These are phyloP conservation scores for Acronicta aceris DNA, from an alignment of 2,888 invertebrate species.

Conservation along the genomic window DNA sequence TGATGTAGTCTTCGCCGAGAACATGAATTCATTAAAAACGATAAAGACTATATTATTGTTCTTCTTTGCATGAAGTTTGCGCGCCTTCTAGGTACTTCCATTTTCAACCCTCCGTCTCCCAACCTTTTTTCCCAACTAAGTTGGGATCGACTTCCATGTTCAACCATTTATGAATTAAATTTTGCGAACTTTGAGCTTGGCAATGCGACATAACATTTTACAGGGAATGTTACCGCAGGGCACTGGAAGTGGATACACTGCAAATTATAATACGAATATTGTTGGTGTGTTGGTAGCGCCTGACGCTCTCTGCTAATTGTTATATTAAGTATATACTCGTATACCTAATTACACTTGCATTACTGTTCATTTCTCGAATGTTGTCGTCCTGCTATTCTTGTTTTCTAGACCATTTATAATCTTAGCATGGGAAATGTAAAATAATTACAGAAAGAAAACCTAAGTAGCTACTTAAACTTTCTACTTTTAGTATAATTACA, in stretches of 20 bases:
- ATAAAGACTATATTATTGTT: constrained; percentile 35
- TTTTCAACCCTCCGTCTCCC: too few relatives aligned
- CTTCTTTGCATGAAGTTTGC: constrained; percentile 18
- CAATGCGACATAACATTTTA: constrained; percentile 35
- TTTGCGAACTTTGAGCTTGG: constrained; percentile 11
- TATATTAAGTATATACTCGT: too few relatives aligned
- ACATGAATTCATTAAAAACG: constrained; percentile 11
- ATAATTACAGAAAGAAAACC: too few relatives aligned
- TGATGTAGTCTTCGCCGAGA: too few relatives aligned
- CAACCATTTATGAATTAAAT: not conserved
- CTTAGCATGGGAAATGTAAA: constrained; percentile 1
- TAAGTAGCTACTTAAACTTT: not conserved
- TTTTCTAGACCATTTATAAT: not conserved
- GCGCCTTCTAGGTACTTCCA: too few relatives aligned
- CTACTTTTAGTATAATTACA: not conserved
- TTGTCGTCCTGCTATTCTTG: constrained; percentile 3
- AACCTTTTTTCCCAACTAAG: too few relatives aligned
- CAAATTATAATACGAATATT: constrained; percentile 45
- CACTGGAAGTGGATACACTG: constrained; percentile 18
- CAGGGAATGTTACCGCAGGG: constrained; percentile 26
- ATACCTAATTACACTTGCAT: constrained; percentile 31
- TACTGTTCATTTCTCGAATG: constrained; percentile 18
- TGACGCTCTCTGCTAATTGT: constrained; percentile 39
- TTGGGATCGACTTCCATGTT: too few relatives aligned
- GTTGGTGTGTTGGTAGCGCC: constrained; percentile 22